Conservation (phyloP, 1,140 invertebrate genomes). For the Stenopsyche tienmushanensis region DNA sequence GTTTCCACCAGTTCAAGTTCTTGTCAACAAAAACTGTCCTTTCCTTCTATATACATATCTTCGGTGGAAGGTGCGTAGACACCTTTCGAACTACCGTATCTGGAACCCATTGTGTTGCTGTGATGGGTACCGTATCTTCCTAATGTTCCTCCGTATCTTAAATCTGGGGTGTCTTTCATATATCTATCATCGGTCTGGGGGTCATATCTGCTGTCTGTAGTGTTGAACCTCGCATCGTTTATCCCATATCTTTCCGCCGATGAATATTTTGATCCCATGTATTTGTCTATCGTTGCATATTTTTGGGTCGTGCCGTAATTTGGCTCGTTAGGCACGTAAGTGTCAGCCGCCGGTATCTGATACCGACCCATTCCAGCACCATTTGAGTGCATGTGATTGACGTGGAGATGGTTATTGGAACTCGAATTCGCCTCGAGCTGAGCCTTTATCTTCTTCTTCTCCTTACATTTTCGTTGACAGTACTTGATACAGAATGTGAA, state of each 20-base stretch:
- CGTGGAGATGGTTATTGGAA: conserved; percentile 58
- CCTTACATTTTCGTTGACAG: conserved; percentile 61
- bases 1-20: conserved; percentile 65
- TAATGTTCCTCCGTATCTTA: conserved; percentile 54
- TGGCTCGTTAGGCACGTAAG: conserved; percentile 42
- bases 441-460: conserved; percentile 62
- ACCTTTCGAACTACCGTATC: conserved; percentile 46
- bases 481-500: conserved; percentile 66
- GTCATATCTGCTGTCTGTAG: conserved; percentile 41
- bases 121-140: conserved; percentile 52
- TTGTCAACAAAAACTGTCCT: conserved; percentile 75
- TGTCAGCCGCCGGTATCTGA: conserved; percentile 38
- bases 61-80: conserved; percentile 47
- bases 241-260: conserved; percentile 46
- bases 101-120: conserved; percentile 42
- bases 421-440: conserved; percentile 53
- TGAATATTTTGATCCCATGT: conserved; percentile 57
- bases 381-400: conserved; percentile 59
- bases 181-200: conserved; percentile 37
- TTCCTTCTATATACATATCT: conserved; percentile 65
- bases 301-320: conserved; percentile 54
- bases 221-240: conserved; percentile 56
- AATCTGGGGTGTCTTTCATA: conserved; percentile 35
- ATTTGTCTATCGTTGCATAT: conserved; percentile 57
- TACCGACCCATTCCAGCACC: conserved; percentile 52